phyloP scores from a whole-genome alignment of 1,140 invertebrate species.

The Ectropis grisescens region DNA sequence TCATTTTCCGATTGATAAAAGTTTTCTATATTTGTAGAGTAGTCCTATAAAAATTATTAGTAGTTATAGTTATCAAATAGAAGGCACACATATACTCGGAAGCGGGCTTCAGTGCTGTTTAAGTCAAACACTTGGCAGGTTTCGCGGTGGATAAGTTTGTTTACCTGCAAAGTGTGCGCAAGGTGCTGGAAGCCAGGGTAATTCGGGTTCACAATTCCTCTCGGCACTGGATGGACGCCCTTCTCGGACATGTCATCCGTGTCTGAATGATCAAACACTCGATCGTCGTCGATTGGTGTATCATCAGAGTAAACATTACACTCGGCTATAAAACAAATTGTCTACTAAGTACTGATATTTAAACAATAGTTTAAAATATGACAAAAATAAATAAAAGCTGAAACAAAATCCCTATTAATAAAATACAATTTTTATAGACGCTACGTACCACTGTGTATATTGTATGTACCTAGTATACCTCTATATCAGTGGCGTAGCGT shows the following conservation, averaged over 20 bases:
- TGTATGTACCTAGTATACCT: too few species aligned
- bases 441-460: too few species aligned
- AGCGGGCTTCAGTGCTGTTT: background rate
- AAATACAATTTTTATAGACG: too few species aligned
- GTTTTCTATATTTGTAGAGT: constrained; percentile 51
- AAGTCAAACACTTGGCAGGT: constrained; percentile 25
- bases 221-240: constrained; percentile 47
- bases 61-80: constrained; percentile 3
- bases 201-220: constrained; percentile 84
- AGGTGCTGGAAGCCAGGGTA: constrained; percentile 80
- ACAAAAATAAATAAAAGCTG: too few species aligned
- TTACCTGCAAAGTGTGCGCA: constrained; percentile 70
- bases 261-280: constrained; percentile 48
- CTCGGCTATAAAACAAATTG: too few species aligned
- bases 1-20: constrained; percentile 62
- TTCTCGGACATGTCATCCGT: constrained; percentile 64
- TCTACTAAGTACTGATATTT: constrained; percentile 1
- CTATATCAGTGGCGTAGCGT: too few species aligned
- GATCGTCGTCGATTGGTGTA: constrained; percentile 41
- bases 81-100: constrained; percentile 1
- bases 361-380: background rate
- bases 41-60: constrained; percentile 34
- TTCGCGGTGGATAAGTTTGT: constrained; percentile 21
- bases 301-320: constrained; percentile 27
- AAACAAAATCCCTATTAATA: too few species aligned